Evolutionary conservation across 1,140 invertebrate species (phyloP).

Genomic region (roundworm (Caenorhabditis elegans)): WBcel235 BX284606.5:4835001-4835500

Average conservation of each 20-base stretch:
- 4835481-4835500: too few species aligned
- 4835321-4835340: not conserved
- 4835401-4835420: not conserved
- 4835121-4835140: not conserved
- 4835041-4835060: not conserved
- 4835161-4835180: not conserved
- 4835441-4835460: not conserved
- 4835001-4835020: too few species aligned
- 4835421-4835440: constrained; percentile 13
- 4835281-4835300: not conserved
- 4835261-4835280: not conserved
- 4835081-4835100: constrained; percentile 18
- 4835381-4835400: not conserved
- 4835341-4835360: not conserved
- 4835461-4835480: too few species aligned
- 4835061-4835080: not conserved
- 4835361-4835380: constrained; percentile 16
- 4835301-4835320: not conserved
- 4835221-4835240: not conserved
- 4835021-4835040: not conserved
- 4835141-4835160: not conserved
- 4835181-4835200: not conserved
- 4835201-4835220: not conserved
- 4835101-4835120: constrained; percentile 16
- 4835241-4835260: not conserved